Conservation (phyloP, 2,888 invertebrate genomes). For the Papilio demoleus region DNA sequence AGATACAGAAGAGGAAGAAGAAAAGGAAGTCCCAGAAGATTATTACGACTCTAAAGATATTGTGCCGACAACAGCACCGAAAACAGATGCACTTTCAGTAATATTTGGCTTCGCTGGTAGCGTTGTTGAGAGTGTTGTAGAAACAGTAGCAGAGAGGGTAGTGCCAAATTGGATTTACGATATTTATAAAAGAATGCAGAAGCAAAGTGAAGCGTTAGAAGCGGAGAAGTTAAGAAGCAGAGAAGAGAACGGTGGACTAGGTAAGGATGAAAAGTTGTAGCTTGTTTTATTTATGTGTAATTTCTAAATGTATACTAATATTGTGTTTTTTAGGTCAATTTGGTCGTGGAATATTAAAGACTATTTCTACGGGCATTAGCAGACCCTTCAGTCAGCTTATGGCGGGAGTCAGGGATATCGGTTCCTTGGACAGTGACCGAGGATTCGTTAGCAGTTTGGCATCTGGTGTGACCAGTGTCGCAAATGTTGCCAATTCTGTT, state of each 20-base stretch:
- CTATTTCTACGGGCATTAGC: constrained; percentile 69
- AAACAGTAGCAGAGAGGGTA: constrained; percentile 74
- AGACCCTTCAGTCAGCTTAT: constrained; percentile 84
- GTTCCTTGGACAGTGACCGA: constrained; percentile 85
- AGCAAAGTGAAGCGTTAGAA: constrained; percentile 75
- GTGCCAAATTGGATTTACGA: constrained; percentile 76
- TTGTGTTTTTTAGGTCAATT: constrained; percentile 68
- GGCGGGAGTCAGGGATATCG: constrained; percentile 80
- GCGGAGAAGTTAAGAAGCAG: constrained; percentile 74
- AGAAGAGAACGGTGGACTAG: constrained; percentile 79
- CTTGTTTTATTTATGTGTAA: background rate
- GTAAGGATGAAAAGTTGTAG: constrained; percentile 51
- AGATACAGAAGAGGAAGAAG: constrained; percentile 63
- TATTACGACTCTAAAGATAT: constrained; percentile 76
- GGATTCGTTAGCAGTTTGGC: constrained; percentile 78
- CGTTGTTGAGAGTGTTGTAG: constrained; percentile 75
- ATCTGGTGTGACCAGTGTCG: constrained; percentile 72
- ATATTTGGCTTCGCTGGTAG: constrained; percentile 78
- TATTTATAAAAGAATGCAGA: constrained; percentile 76
- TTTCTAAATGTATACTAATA: too few species aligned
- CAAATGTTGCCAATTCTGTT: constrained; percentile 69
- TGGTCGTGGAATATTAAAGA: constrained; percentile 75
- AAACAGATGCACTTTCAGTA: constrained; percentile 73
- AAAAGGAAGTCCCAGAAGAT: constrained; percentile 68
- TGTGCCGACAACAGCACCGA: constrained; percentile 71